Evolutionary conservation across 2,888 invertebrate genomes (phyloP), one percentile per base, ranked within the genome.

Genomic region (Hemistola chrysoprasaria): DNA sequence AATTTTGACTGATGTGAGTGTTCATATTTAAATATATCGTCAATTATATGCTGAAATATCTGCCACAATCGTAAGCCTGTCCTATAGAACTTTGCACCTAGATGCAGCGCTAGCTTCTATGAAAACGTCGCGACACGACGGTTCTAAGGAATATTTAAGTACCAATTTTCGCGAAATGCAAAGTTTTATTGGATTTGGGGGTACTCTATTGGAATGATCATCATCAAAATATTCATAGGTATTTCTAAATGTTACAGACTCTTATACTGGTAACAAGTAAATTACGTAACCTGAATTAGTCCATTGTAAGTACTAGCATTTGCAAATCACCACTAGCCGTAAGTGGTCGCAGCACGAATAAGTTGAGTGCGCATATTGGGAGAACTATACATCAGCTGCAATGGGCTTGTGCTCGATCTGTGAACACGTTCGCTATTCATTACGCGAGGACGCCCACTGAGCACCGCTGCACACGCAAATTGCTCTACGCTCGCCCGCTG

Each of bases 401-500:
- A 67, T 64, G 65, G 63, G 65, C 63, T 66, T 70, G 68, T 65
- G 69, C 66, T 64, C 62, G 65, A 74, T 74, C 61, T 71, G 65
- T 61, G 63, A 69, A 69, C 70, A 69, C 69, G 75, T 71, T 65
- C 59, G 61, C 71, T 65, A 76, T 79, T 78, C 76, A 82, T 80
- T 78, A 78, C 70, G 62, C 64, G 56, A 62, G 80, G 72, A 74
- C 83, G 76, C 79, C 81, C 71, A 81, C 79, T 78, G 81, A 76
- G 84, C 80, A 72, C 78, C 63, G 75, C 64, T 79, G 80, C 81
- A 78, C 80, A 79, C 77, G 78, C 82, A 82, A 85, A 82, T 84
- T 82, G 78, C 73, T 70, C 68, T 50, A 62, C 62, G 70, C 69
- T 71, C 69, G 62, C 72, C 72, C 71, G 78, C 77, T 78, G 80